Base-by-base conservation (phyloP, 2,113 vertebrate species). In the Mastomys coucha region DNA sequence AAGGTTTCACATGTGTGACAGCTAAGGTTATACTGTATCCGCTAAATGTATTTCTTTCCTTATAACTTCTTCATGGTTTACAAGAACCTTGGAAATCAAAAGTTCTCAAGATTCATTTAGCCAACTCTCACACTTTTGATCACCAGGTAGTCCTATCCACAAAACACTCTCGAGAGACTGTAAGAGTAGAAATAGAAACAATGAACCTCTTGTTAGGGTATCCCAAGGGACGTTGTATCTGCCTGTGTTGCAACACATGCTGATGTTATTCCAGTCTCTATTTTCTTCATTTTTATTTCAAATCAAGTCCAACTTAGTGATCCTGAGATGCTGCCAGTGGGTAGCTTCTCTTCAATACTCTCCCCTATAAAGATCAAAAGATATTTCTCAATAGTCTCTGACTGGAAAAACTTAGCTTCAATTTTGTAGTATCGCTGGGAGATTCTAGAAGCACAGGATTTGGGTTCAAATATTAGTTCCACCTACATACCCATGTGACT, bases 371-470 rank as follows among this genome's bases (percentile, higher is more conserved):
- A 36, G 65, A 7, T 53, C 17, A 84, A 88, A 45, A 75, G 84
- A 19, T 9, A 2, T 5, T 42, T 53, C 31, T 56, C 31, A 49
- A 14, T 69, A 42, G 49, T 33, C 3, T 73, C 51, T 56, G 65
- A n/a, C 20, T 76, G 73, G 13, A 56, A 84, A 96, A 94, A 36
- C 49, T 78, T 80, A 28, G 7, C 9, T 26, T 89, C 7, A 91
- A 33, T 63, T 72, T 31, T 93, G 53, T 80, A 9, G 45, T 49
- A 67, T 28, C 42, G 9, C 75, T 56, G 84, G 80, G 88, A 96
- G 69, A 85, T 58, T 93, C 69, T 92, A 92, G 80, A 94, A 78
- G 73, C 53, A 51, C 10, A 95, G 81, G 26, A 17, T 63, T 92
- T 80, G 26, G 22, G n/a, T 95, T 89, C 36, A 91, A 76, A 49